Evolutionary conservation across 2,113 vertebrate genomes (phyloP), one percentile per base, ranked within the genome.

Genomic region (Laterallus jamaicensis): DNA sequence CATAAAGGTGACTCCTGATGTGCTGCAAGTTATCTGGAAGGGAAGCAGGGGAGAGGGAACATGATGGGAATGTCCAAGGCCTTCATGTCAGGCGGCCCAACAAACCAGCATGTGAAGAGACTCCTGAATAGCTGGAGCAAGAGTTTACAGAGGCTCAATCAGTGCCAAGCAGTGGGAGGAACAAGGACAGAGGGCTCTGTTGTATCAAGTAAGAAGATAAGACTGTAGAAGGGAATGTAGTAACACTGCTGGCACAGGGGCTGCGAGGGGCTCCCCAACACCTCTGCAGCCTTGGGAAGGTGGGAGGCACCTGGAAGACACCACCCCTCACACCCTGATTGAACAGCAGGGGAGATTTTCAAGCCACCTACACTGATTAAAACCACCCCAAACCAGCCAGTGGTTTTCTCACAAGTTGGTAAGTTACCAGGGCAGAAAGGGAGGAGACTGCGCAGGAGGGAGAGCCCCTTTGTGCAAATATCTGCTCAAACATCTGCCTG

Each of bases 241-340:
- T 0, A 74, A 40, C 24, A 47, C 4, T 35, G 4, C 54, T 28
- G 52, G 55, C 3, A 12, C 14, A 91, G 70, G 40, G 35, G 37
- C 11, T 24, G 2, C 0, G 0, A 28, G 11, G 16, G 19, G 39
- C 54, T 79, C 54, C 39, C 29, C 12, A 39, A 31, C 29, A 25
- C 21, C 39, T 26, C 75, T 8, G 39, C 73, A 50, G 42, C 70
- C 35, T 3, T 3, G 3, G 66, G 37, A 40, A 28, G 60, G 49
- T 7, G 39, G 37, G 60, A 82, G 42, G n/a, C 24, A 32, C 42
- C 44, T n/a, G 35, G 32, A 56, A 35, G 37, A 29, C 32, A 4
- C 31, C 8, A 10, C 16, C 18, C 25, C 58, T 56, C n/a, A 4
- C 5, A 0, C 17, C 49, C 59, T 15, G 42, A 35, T 42, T 12